Evolutionary conservation across 2,113 vertebrate genomes (phyloP), one percentile per base, ranked within the genome.

Genomic region (Sprattus sprattus): DNA sequence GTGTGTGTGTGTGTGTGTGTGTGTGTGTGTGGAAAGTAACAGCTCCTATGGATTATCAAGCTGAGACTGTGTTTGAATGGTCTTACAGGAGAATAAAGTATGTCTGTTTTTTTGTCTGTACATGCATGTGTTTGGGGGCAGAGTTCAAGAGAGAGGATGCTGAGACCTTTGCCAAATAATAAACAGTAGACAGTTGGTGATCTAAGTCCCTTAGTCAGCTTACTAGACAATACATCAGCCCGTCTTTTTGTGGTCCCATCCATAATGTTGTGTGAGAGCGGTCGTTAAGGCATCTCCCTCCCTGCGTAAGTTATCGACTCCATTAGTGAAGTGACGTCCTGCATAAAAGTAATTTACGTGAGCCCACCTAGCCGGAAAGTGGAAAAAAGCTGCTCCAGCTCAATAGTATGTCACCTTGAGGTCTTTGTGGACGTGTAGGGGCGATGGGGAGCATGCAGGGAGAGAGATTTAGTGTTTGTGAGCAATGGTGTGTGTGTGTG

Each of bases 231-330:
- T 20, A 16, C 52, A 13, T 54, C 16, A 15, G 52, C 52, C 15
- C 54, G 4, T 60, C 18, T 60, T 1, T 60, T 60, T 22, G 22
- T 6, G 54, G 54, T 1, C 22, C 52, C 54, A 20, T 60, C 54
- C 54, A 60, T 60, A 22, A 60, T 60, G 54, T 18, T 57, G 52
- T 57, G 52, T 20, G 52, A 57, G 52, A 6, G 54, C 18, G 18
- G 54, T 22, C 54, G 18, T 60, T 22, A 60, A 60, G 54, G 54
- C 18, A 22, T 60, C 20, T 6, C 5, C 54, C 22, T 6, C 18
- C 16, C 54, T 60, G 45, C 22, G 47, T 87, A 80, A 71, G 39
- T 75, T 82, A 78, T 85, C 57, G 78, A 87, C 78, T 83, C 83
- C 18, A 86, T 84, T 47, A 87, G 81, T 84, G 87, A 60, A 50